Evolutionary conservation across 1,140 invertebrate genomes (phyloP).

Genomic region (Trachymyrmex cornetzi): DNA sequence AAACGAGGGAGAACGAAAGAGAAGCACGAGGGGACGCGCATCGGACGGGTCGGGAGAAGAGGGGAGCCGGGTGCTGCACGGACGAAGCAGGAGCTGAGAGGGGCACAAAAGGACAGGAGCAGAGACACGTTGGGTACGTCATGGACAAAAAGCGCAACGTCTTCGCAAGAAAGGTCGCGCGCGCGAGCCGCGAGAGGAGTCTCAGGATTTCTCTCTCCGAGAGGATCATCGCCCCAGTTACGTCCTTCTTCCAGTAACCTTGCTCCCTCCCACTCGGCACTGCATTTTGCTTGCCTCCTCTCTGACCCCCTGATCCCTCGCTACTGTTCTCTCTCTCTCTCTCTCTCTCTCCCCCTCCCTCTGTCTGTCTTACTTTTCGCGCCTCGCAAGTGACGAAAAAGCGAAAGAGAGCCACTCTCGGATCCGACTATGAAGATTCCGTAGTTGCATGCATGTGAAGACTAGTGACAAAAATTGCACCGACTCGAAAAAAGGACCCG

Average conservation of each 20-base stretch:
- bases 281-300: conserved; percentile 53
- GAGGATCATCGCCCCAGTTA: conserved; percentile 83
- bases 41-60: not conserved
- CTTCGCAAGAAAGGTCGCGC: conserved; percentile 66
- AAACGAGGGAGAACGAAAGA: conserved; percentile 64
- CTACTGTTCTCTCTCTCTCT: not conserved
- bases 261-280: conserved; percentile 72
- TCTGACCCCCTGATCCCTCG: conserved; percentile 54
- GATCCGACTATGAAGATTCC: not conserved
- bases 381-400: conserved; percentile 10
- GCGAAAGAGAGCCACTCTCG: not conserved
- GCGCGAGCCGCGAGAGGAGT: conserved; percentile 58
- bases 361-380: conserved; percentile 45
- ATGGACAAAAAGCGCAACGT: conserved; percentile 68
- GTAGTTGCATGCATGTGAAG: conserved; percentile 65
- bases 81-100: not conserved
- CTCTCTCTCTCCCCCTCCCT: not conserved
- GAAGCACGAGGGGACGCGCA: conserved; percentile 33
- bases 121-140: conserved; percentile 58
- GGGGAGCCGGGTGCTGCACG: not conserved
- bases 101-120: conserved; percentile 45
- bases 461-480: conserved; percentile 77
- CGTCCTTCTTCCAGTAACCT: conserved; percentile 82
- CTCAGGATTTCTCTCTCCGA: conserved; percentile 45
- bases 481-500: conserved; percentile 66